Evolutionary conservation across 2,113 vertebrate species (phyloP).

Genomic region (Lasiurus borealis): DNA sequence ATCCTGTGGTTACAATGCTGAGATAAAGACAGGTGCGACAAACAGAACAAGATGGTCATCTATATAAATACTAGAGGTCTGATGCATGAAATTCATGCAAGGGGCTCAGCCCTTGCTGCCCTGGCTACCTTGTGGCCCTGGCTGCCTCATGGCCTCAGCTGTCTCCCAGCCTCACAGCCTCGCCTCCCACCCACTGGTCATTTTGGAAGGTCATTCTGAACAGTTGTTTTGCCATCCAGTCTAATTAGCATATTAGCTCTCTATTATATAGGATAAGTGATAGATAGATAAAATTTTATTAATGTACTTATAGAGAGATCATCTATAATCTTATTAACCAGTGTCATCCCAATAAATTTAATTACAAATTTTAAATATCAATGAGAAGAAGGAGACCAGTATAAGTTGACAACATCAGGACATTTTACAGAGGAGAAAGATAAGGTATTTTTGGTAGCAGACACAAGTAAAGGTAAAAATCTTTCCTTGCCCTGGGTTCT

Average conservation of each 20-base stretch:
- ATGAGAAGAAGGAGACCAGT: background rate
- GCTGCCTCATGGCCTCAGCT: too few relatives aligned
- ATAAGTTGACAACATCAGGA: background rate
- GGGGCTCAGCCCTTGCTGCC: too few relatives aligned
- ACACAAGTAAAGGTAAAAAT: background rate
- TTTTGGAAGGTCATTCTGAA: too few relatives aligned
- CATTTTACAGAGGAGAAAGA: background rate
- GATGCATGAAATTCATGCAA: too few relatives aligned
- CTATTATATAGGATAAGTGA: too few relatives aligned
- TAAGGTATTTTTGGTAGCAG: background rate
- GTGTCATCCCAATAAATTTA: background rate
- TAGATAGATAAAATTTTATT: background rate
- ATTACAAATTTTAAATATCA: background rate
- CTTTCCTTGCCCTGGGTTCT: background rate
- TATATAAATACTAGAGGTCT: too few relatives aligned
- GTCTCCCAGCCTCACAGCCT: rapidly evolving
- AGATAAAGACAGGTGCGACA: background rate
- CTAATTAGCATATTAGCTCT: too few relatives aligned
- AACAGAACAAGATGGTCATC: too few relatives aligned
- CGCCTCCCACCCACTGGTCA: too few relatives aligned
- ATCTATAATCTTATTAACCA: background rate
- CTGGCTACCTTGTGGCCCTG: too few relatives aligned
- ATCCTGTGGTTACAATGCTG: background rate
- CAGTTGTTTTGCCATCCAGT: too few relatives aligned
- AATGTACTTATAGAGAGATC: background rate